Evolutionary conservation across 2,888 invertebrate genomes (phyloP), one percentile per base, ranked within the genome.

Genomic region (Aphidius colemani): DNA sequence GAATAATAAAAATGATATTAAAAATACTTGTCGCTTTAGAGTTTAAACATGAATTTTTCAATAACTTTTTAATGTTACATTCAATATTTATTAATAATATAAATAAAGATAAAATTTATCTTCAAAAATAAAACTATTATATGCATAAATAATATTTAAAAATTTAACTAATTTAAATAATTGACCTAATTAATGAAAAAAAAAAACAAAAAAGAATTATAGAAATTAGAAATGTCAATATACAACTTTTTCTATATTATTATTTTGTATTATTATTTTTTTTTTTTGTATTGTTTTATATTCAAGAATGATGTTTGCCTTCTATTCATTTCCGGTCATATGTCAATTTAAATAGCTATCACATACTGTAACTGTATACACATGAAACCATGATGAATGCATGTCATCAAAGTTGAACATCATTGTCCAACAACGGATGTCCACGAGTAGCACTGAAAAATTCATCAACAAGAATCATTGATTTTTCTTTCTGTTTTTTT

Each of bases 381-480:
- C 30, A 30, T 30, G 5, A 30, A 30, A 30, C 53, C 18, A n/a
- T 51, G 53, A 61, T 61, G 61, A 59, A 53, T 56, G 50, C 11
- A 13, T 39, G 11, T 48, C 61, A 61, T 53, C 61, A 61, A 43
- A 11, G 43, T 46, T 44, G 13, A 41, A 43, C 41, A 46, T 64
- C 53, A 50, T 61, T 53, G 55, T 61, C 39, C 46, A 11, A 9
- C 39, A 43, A 56, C 49, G 43, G 39, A 46, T 18, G 13, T 39
- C 7, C 44, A 9, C 30, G 3, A 30, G 30, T 30, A 30, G 5
- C 5, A 50, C 39, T 56, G 48, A 50, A 43, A 40, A 45, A 53
- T 63, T 51, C 57, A 58, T 63, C 57, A 63, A 30, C 30, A 30
- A 30, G 30, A 30, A 30, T 30, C 30, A 30, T 30, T 30, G 30